Evolutionary conservation across 1,140 invertebrate genomes (phyloP).

Genomic region (Zaprionus inermis): DNA sequence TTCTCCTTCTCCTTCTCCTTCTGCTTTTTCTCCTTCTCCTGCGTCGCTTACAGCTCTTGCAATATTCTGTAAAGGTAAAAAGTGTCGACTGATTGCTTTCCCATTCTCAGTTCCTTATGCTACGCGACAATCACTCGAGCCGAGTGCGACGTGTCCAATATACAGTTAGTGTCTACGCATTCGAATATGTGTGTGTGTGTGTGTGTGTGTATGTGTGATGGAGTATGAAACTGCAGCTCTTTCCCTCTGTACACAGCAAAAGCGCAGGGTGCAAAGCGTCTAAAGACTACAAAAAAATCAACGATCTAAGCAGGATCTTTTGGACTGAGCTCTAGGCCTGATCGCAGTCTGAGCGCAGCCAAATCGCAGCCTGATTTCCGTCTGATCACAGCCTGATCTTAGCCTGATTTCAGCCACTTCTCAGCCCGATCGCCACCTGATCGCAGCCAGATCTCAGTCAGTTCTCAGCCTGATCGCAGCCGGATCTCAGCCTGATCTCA

Average conservation of each 20-base stretch:
- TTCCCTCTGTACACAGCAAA: slow-evolving; percentile 42
- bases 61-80: slow-evolving; percentile 84
- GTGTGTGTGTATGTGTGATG: slow-evolving; percentile 19
- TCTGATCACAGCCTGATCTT: not conserved
- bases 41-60: slow-evolving; percentile 67
- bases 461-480: too few relatives aligned
- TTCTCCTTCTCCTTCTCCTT: slow-evolving; percentile 27
- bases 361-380: not conserved
- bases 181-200: slow-evolving; percentile 15
- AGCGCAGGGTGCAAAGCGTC: slow-evolving; percentile 43
- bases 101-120: slow-evolving; percentile 33
- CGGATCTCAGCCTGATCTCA: not conserved
- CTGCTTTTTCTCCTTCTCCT: slow-evolving; percentile 44
- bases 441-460: too few relatives aligned
- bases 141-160: slow-evolving; percentile 19
- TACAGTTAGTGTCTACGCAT: slow-evolving; percentile 5
- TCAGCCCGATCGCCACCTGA: not conserved
- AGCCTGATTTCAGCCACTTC: not conserved
- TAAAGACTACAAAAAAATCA: slow-evolving; percentile 23
- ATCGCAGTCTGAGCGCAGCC: not conserved
- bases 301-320: not conserved
- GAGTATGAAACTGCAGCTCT: slow-evolving; percentile 23
- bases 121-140: slow-evolving; percentile 25
- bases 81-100: slow-evolving; percentile 84
- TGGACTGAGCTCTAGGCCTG: too few relatives aligned